Conservation (phyloP, 2,797 vertebrate genomes). For the Pristis pectinata region DNA sequence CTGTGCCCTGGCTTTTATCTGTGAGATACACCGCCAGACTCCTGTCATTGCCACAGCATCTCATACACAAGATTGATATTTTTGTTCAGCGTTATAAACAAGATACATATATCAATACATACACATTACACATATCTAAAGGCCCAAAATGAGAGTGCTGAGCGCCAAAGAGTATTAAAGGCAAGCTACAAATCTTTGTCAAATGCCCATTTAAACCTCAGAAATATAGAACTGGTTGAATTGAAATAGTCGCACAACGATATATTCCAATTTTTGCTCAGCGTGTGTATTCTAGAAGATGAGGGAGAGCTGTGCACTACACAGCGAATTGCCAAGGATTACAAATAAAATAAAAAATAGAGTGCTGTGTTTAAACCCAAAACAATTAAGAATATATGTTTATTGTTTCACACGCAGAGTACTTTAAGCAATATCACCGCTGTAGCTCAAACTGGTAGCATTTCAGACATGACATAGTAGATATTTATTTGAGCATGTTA, state of each 20-base stretch:
- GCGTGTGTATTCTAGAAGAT: background rate
- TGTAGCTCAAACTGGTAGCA: background rate
- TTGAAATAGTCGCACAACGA: background rate
- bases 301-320: background rate
- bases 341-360: too few relatives aligned
- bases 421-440: background rate
- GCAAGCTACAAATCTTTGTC: background rate
- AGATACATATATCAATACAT: background rate
- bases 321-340: background rate
- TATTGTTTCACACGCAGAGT: background rate
- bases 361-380: background rate
- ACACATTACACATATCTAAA: background rate
- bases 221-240: background rate
- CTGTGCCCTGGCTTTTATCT: too few relatives aligned
- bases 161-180: background rate
- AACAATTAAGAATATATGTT: background rate
- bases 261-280: background rate
- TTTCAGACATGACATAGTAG: background rate
- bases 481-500: background rate
- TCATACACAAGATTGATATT: background rate
- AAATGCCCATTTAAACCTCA: background rate
- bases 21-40: background rate
- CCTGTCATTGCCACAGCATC: background rate
- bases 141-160: background rate
- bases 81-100: background rate